A percentile compares a stretch with the other conserved stretches of the same genome.
Evolutionary conservation across 1,140 invertebrate species (phyloP).

Genomic region (Cotesia typhae): DNA sequence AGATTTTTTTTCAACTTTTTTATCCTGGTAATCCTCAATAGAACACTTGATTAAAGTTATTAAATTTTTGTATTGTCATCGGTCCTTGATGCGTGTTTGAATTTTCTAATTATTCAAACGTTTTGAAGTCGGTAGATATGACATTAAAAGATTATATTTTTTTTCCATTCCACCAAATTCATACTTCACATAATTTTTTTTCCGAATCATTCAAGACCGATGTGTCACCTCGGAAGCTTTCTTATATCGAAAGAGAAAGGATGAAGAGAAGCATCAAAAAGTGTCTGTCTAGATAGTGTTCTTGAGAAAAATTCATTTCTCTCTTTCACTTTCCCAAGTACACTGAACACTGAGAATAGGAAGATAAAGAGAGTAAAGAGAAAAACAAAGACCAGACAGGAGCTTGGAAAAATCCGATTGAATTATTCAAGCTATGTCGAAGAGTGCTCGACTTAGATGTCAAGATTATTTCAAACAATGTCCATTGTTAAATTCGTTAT

Average conservation of each 20-base stretch:
- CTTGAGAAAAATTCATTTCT: constrained; percentile 20
- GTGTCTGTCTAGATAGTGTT: constrained; percentile 15
- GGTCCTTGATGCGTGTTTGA: too few species aligned
- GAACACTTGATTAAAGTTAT: too few species aligned
- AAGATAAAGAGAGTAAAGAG: background rate
- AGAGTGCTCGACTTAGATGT: constrained; percentile 1
- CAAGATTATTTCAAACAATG: constrained; percentile 13
- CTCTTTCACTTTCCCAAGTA: constrained; percentile 9
- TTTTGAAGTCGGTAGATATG: too few species aligned
- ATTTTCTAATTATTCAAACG: too few species aligned
- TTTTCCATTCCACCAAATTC: constrained; percentile 11
- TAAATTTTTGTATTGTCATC: too few species aligned
- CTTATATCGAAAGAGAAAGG: background rate
- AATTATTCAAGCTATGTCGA: constrained; percentile 10
- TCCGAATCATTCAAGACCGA: constrained; percentile 12
- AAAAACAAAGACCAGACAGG: background rate
- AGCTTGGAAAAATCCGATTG: constrained; percentile 12
- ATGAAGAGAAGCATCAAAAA: constrained; percentile 6
- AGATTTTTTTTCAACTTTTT: too few species aligned
- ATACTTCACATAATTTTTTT: background rate
- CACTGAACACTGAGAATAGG: background rate
- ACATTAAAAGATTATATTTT: background rate
- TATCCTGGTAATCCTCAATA: too few species aligned
- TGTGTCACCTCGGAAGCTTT: constrained; percentile 10
- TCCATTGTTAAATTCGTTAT: background rate